These are phyloP conservation scores for Eira barbara DNA, from an alignment of 2,113 vertebrate species.

Conservation along the genomic window DNA sequence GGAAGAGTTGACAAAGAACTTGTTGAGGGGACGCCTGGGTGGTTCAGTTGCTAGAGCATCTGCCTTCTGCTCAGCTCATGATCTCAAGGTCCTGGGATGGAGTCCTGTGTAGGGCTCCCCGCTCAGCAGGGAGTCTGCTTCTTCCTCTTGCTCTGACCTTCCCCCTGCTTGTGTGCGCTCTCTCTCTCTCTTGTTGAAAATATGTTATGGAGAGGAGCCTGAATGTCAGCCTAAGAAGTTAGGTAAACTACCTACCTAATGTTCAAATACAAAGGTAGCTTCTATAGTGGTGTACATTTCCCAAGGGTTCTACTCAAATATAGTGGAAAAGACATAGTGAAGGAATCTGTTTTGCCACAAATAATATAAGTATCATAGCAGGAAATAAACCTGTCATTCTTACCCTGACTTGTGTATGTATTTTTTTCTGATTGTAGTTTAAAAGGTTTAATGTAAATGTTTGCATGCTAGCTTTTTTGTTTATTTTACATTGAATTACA, in stretches of 20 bases:
- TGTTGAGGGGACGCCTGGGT: neutral
- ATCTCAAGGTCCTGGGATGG: neutral
- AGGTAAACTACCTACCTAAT: neutral
- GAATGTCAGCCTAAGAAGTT: neutral
- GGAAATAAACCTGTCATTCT: neutral
- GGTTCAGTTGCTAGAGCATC: neutral
- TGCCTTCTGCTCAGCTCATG: neutral
- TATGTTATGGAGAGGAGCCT: neutral
- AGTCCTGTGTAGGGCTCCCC: neutral
- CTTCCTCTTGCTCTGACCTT: neutral
- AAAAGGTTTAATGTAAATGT: neutral
- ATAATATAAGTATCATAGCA: neutral
- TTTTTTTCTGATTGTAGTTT: neutral
- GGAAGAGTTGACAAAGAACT: neutral
- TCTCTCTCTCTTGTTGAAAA: neutral
- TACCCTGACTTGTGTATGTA: neutral
- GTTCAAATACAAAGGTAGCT: neutral
- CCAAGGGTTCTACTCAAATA: neutral
- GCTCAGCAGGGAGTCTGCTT: neutral
- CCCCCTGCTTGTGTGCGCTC: neutral
- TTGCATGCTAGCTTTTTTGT: neutral
- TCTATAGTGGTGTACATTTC: neutral
- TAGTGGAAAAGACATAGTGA: neutral
- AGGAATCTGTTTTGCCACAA: neutral
- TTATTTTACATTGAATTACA: constrained; percentile 14